Conservation (phyloP, 2,797 vertebrate genomes). For the Anguilla anguilla region DNA sequence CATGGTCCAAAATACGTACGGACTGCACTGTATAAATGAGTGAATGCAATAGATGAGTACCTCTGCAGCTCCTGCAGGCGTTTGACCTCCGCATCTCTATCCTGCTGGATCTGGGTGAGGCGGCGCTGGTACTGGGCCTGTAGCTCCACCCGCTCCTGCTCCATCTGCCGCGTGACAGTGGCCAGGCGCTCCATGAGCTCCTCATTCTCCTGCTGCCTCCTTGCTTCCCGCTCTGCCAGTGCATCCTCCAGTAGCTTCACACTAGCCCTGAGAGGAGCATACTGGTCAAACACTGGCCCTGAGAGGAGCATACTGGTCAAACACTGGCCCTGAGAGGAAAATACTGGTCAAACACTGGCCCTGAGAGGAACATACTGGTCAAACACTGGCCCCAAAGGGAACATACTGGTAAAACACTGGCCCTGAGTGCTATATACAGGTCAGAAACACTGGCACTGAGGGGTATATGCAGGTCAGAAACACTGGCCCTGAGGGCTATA, state of each 20-base stretch:
- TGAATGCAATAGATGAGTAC: conserved; percentile 53
- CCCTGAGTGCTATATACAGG: not conserved
- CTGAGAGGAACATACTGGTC: not conserved
- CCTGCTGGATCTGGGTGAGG: conserved; percentile 72
- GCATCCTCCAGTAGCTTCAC: conserved; percentile 82
- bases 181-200: conserved; percentile 72
- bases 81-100: conserved; percentile 78
- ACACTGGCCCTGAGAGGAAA: not conserved
- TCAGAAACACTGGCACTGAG: not conserved
- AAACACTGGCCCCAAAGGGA: not conserved
- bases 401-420: not conserved
- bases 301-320: not conserved
- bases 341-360: not conserved
- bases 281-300: conserved; percentile 5
- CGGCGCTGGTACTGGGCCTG: conserved; percentile 78
- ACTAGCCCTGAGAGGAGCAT: conserved; percentile 59
- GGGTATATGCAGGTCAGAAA: no score
- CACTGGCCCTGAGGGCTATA: no score
- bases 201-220: conserved; percentile 72
- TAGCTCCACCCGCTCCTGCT: conserved; percentile 77
- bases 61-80: conserved; percentile 84
- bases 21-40: not conserved
- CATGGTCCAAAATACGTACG: no score
- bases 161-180: conserved; percentile 53
- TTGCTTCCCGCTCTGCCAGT: conserved; percentile 70